A percentile compares a stretch with the other conserved stretches of the same genome.
Evolutionary conservation across 2,888 invertebrate species (phyloP).

Genomic region (Parnassius apollo): DNA sequence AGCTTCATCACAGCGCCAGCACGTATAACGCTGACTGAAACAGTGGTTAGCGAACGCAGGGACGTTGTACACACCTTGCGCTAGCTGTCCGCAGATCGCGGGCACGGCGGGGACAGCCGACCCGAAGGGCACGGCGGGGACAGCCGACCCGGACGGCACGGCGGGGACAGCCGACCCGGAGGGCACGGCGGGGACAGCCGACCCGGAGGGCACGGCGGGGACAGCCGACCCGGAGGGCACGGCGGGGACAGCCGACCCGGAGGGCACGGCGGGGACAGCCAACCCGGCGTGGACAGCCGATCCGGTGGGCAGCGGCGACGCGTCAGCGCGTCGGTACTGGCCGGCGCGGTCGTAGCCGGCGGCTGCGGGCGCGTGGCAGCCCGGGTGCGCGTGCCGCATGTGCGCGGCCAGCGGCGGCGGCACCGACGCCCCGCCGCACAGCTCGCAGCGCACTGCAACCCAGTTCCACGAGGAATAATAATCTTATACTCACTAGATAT

Average conservation of each 20-base stretch:
- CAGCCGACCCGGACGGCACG: too few relatives aligned
- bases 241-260: too few relatives aligned
- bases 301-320: conserved; percentile 42
- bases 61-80: conserved; percentile 46
- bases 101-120: conserved; percentile 36
- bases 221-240: too few relatives aligned
- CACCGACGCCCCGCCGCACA: conserved; percentile 87
- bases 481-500: too few relatives aligned
- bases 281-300: conserved; percentile 33
- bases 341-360: conserved; percentile 97
- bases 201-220: too few relatives aligned
- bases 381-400: conserved; percentile 94
- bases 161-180: too few relatives aligned
- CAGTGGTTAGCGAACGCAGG: too few relatives aligned
- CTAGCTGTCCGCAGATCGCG: conserved; percentile 58
- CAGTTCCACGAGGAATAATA: too few relatives aligned
- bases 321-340: conserved; percentile 81
- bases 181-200: too few relatives aligned
- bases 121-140: too few relatives aligned
- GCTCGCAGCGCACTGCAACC: conserved; percentile 84
- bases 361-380: conserved; percentile 92
- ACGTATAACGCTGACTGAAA: too few relatives aligned
- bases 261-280: conserved; percentile 22
- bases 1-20: too few relatives aligned
- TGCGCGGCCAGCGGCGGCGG: conserved; percentile 93